Base-by-base conservation (phyloP, 2,797 vertebrate genomes). In the Sus cebifrons region DNA sequence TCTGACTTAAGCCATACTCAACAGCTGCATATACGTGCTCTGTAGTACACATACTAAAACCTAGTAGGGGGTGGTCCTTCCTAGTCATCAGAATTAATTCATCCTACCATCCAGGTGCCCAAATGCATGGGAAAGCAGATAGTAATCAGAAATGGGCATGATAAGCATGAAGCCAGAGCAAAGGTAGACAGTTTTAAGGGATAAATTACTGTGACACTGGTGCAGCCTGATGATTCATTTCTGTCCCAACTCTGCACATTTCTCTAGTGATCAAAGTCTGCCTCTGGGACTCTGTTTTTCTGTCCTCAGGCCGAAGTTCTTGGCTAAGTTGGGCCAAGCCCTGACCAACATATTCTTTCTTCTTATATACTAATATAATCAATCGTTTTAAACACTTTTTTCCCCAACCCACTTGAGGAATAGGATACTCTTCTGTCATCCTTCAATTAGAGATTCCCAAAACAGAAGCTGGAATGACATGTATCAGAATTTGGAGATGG, bases 61-160 rank as follows among this genome's bases (percentile, higher is more conserved):
- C 40, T 1, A 40, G 18, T 5, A 74, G 27, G 52, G 25, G n/a
- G 36, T 21, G 60, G 36, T 40, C 74, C 25, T 81, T 77, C 77
- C 92, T 77, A 56, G 32, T 20, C 21, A 65, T 21, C 27, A 74
- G 32, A 73, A 82, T n/a, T 44, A 8, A 13, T 67, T 91, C 54
- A 49, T 32, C 89, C 40, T 79, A 58, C 18, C n/a, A 32, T n/a
- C 20, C 70, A 32, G 40, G 54, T 7, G 15, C 44, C 67, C 86
- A 68, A 74, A 74, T 58, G 79, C 36, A 44, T 68, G 75, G 29
- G 36, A 84, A 85, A 25, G 58, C 71, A 25, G 18, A 70, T 32
- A 82, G 54, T 29, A 77, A 83, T 78, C 78, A 95, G 85, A 96
- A 94, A 54, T 82, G 17, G 60, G 16, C 49, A 83, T 4, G 68